Conservation (phyloP, 2,113 vertebrate genomes). For the Thryonomys swinderianus region DNA sequence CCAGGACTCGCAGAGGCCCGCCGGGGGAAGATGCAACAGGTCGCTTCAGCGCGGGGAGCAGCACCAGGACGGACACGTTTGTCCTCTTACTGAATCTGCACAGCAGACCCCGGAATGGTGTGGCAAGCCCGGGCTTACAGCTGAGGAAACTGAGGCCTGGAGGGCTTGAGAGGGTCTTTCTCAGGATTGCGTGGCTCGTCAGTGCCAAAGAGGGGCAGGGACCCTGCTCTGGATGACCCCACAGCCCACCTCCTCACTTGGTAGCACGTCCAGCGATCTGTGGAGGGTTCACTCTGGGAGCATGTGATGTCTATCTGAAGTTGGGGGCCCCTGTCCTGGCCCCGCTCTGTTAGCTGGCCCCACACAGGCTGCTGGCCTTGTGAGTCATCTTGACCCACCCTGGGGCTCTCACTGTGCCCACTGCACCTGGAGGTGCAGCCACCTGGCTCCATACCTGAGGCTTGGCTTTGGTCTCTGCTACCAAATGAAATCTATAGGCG, state of each 20-base stretch:
- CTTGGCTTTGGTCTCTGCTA: not conserved
- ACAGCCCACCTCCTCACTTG: not conserved
- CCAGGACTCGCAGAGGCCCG: accelerated
- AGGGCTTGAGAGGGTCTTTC: not conserved
- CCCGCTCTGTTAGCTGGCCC: not conserved
- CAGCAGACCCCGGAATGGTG: not conserved
- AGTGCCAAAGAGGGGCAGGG: not conserved
- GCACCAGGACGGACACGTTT: not conserved
- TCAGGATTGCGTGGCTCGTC: not conserved
- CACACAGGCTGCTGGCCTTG: not conserved
- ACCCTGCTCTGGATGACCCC: not conserved
- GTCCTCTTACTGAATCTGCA: not conserved
- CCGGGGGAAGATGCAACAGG: not conserved
- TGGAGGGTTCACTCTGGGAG: accelerated
- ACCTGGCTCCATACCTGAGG: no score
- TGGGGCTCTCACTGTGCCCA: not conserved
- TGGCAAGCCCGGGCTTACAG: not conserved
- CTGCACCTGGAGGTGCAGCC: not conserved
- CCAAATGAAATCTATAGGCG: not conserved
- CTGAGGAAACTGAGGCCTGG: not conserved
- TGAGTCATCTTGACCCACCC: not conserved
- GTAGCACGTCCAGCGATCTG: not conserved
- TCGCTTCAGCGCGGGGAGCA: not conserved
- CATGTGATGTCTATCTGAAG: not conserved
- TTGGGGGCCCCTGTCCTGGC: not conserved